These are phyloP conservation scores for Trimorus sp. DNA, from an alignment of 2,888 invertebrate genomes.

Conservation along the genomic window DNA sequence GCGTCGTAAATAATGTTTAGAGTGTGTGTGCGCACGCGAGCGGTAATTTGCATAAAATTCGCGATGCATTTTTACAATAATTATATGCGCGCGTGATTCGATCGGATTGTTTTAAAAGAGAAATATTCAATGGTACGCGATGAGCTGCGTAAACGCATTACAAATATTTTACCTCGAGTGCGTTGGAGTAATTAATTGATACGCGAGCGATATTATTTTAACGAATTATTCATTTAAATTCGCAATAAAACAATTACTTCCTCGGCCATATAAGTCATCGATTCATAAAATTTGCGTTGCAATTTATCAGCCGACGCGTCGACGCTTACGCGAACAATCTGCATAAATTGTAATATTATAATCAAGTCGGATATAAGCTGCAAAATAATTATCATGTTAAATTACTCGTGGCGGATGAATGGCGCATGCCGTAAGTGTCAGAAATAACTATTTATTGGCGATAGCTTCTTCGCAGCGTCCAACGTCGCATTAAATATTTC, in stretches of 20 bases:
- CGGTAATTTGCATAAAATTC: conserved; percentile 49
- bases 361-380: conserved; percentile 45
- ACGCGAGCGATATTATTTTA: conserved; percentile 50
- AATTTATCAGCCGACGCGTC: conserved; percentile 43
- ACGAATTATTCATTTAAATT: conserved; percentile 55
- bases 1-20: conserved; percentile 37
- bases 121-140: conserved; percentile 41
- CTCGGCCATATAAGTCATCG: conserved; percentile 42
- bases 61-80: conserved; percentile 50
- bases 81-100: conserved; percentile 43
- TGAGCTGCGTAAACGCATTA: conserved; percentile 58
- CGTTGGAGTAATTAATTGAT: conserved; percentile 57
- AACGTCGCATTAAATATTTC: conserved; percentile 42
- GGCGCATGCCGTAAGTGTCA: conserved; percentile 47
- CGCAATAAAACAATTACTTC: conserved; percentile 49
- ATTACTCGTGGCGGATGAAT: conserved; percentile 36
- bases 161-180: conserved; percentile 51
- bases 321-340: conserved; percentile 28
- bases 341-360: conserved; percentile 47
- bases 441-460: conserved; percentile 50
- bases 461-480: conserved; percentile 40
- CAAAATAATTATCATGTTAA: conserved; percentile 56
- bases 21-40: not conserved
- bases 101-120: conserved; percentile 55
- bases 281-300: conserved; percentile 38